These are phyloP conservation scores for Cantharis nigra DNA, from an alignment of 2,888 invertebrate species.

Conservation along the genomic window DNA sequence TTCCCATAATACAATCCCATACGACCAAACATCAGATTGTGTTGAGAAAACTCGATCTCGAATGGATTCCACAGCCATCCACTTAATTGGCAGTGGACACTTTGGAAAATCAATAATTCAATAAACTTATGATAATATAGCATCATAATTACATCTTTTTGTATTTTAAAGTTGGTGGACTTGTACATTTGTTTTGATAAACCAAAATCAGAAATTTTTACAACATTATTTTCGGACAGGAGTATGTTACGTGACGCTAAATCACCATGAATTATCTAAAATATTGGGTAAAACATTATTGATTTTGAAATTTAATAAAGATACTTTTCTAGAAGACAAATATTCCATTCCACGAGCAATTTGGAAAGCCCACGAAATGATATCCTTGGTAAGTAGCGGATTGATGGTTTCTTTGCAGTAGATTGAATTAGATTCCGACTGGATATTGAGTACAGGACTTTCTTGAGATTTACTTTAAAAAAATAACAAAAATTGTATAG, in stretches of 20 bases:
- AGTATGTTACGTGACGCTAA: slow-evolving; percentile 90
- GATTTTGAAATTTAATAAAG: background rate
- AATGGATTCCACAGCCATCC: slow-evolving; percentile 95
- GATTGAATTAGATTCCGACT: too few species aligned
- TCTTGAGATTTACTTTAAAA: too few species aligned
- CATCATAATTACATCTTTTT: slow-evolving; percentile 67
- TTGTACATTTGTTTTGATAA: slow-evolving; percentile 90
- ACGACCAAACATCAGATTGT: slow-evolving; percentile 95
- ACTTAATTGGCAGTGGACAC: slow-evolving; percentile 90
- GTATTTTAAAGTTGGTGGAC: slow-evolving; percentile 87
- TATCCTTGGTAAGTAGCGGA: slow-evolving; percentile 77
- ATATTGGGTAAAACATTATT: slow-evolving; percentile 11
- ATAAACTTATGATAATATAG: too few species aligned
- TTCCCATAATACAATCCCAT: slow-evolving; percentile 89
- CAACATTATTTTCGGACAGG: slow-evolving; percentile 85
- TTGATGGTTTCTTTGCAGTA: too few species aligned
- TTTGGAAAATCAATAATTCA: slow-evolving; percentile 39
- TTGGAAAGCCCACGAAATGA: slow-evolving; percentile 91
- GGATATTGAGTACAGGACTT: too few species aligned
- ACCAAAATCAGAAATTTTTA: slow-evolving; percentile 97
- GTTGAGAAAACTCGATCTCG: slow-evolving; percentile 90
- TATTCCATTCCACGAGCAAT: slow-evolving; percentile 96
- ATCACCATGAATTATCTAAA: slow-evolving; percentile 81
- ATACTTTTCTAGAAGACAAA: slow-evolving; percentile 81
- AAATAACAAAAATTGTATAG: too few species aligned